Conservation (phyloP, 1,140 invertebrate genomes). For the Parasteatoda tepidariorum region DNA sequence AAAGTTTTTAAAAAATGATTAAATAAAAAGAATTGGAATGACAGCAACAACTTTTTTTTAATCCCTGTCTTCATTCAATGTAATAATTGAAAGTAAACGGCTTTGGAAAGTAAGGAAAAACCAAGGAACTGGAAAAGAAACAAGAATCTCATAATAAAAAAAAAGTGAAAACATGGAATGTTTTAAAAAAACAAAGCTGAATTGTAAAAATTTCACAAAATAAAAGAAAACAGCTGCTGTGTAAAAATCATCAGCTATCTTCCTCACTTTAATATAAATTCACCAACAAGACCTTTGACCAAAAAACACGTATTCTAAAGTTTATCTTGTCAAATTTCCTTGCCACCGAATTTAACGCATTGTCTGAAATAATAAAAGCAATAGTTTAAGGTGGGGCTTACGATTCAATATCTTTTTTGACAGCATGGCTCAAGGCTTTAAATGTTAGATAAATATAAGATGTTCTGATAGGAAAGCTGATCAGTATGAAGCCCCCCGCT, state of each 20-base stretch:
- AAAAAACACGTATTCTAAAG: constrained; percentile 9
- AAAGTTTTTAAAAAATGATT: too few species aligned
- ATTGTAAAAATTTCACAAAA: not conserved
- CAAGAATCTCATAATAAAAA: too few species aligned
- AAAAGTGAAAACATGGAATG: not conserved
- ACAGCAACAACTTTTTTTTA: too few species aligned
- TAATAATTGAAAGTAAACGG: too few species aligned
- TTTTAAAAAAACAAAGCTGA: constrained; percentile 12
- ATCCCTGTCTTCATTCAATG: too few species aligned
- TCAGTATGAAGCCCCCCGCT: constrained; percentile 17
- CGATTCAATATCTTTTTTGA: constrained; percentile 19
- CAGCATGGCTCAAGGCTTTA: constrained; percentile 23
- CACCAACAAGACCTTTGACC: constrained; percentile 14
- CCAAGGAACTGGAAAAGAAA: too few species aligned
- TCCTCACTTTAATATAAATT: constrained; percentile 14
- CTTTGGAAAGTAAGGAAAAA: too few species aligned
- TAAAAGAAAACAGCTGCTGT: constrained; percentile 7
- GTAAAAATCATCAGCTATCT: constrained; percentile 1
- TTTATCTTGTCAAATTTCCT: constrained; percentile 42
- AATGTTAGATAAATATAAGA: constrained; percentile 37
- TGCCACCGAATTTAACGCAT: constrained; percentile 49
- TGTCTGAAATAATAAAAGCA: constrained; percentile 50
- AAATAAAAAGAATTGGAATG: too few species aligned
- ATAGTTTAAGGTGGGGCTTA: constrained; percentile 29
- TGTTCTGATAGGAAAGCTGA: too few species aligned